Evolutionary conservation across 2,888 invertebrate genomes (phyloP).

Genomic region (Lithosia quadra): DNA sequence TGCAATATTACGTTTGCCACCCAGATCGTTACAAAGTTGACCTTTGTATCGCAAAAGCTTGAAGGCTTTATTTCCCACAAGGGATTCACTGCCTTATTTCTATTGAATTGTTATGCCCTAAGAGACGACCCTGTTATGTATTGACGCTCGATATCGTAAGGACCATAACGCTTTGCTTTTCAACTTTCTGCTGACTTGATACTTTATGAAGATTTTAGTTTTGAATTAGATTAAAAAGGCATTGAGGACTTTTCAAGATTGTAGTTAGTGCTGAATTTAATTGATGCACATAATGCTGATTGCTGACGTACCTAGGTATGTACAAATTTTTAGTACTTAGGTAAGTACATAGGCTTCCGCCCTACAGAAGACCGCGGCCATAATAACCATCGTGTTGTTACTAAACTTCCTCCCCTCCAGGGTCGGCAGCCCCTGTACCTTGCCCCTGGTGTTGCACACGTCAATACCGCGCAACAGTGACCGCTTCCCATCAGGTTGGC

Average conservation of each 20-base stretch:
- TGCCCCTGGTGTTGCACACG: no score
- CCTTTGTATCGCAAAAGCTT: slow-evolving; percentile 49
- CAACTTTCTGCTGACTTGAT: background rate
- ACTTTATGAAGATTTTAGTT: background rate
- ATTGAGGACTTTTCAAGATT: background rate
- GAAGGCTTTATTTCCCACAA: slow-evolving; percentile 49
- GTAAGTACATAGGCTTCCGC: no score
- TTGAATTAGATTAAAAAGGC: background rate
- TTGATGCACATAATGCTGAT: no score
- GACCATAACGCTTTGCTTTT: slow-evolving; percentile 36
- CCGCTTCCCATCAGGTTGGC: no score
- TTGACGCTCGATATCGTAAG: slow-evolving; percentile 46
- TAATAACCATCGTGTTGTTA: no score
- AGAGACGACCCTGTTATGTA: slow-evolving; percentile 49
- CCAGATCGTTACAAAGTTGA: slow-evolving; percentile 42
- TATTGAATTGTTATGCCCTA: slow-evolving; percentile 62
- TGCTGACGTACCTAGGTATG: no score
- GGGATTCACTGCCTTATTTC: slow-evolving; percentile 53
- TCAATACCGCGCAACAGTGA: no score
- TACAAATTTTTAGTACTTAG: no score
- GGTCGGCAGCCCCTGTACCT: no score
- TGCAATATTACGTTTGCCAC: slow-evolving; percentile 46
- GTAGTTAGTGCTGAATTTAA: background rate
- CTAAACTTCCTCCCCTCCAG: no score
- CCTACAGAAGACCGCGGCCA: no score